phyloP scores from a whole-genome alignment of 1,140 invertebrate species.

The Philopotamus ludificatus region DNA sequence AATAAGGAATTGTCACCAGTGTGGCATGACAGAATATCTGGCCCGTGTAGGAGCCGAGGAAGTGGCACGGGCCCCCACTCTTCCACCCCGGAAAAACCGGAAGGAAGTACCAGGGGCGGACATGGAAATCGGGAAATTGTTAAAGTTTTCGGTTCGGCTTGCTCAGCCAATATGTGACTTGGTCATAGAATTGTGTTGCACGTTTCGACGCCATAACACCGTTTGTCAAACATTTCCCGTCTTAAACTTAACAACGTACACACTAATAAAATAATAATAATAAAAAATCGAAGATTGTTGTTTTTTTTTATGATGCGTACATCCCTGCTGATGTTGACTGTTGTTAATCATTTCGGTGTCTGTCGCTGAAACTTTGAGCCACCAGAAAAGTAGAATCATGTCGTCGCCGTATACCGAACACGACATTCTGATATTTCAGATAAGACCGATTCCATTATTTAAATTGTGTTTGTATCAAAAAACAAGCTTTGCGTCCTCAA shows the following conservation, averaged over 20 bases:
- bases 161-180: too few species aligned
- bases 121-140: too few species aligned
- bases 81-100: background rate
- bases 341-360: constrained; percentile 31
- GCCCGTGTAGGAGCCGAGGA: constrained; percentile 1
- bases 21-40: constrained; percentile 21
- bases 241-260: too few species aligned
- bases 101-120: background rate
- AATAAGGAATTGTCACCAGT: constrained; percentile 41
- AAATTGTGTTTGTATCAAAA: constrained; percentile 20
- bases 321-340: constrained; percentile 19
- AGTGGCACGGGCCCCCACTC: background rate
- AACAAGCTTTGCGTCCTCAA: constrained; percentile 20
- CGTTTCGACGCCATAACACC: too few species aligned
- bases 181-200: too few species aligned
- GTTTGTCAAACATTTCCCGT: too few species aligned
- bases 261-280: too few species aligned
- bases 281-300: too few species aligned
- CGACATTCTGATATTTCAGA: constrained; percentile 23
- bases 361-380: constrained; percentile 29
- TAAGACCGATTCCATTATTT: constrained; percentile 19
- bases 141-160: too few species aligned
- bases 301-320: too few species aligned
- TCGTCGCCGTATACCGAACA: constrained; percentile 16
- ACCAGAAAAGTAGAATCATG: constrained; percentile 16